Evolutionary conservation across 2,113 vertebrate species (phyloP), one percentile per base, ranked within the genome.

Genomic region (Danionella cerebrum): DNA sequence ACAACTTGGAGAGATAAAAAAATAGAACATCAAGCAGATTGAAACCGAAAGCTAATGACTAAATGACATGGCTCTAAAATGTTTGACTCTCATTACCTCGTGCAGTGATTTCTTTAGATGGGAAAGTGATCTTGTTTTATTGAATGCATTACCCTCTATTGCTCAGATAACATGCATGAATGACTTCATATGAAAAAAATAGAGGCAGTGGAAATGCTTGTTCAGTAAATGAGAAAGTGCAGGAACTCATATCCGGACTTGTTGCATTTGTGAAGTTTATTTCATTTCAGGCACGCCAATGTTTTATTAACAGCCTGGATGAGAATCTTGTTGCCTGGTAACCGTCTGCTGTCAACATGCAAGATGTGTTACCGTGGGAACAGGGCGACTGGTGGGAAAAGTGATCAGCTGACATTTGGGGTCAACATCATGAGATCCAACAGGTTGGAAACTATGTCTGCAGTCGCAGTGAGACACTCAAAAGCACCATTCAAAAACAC

Each of bases 301-400:
- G 59, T 54, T 72, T 76, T 58, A 68, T 67, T 71, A 58, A 67
- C 21, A 16, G 13, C 54, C 59, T 77, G 19, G 6, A 11, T 14
- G 33, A 24, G 51, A 67, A 58, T 41, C 39, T 12, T 18, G 57
- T 71, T 64, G 58, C 75, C 65, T 59, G 47, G 71, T 65, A 71
- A 77, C 59, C 6, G 45, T 19, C 47, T 65, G 63, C 59, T 74
- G 68, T 74, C 69, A 69, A 69, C 68, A 70, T 70, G 60, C 67
- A 59, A 38, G 31, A 66, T 45, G 47, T 73, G 71, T 77, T 74
- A 67, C 75, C 65, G 60, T 58, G 75, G 75, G 57, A 74, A 74
- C 68, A 59, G 29, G 31, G 41, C 11, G 36, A 60, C 36, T 64
- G 24, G 50, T 13, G 2, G 25, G 31, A 51, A 51, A 18, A 52